Evolutionary conservation across 2,113 vertebrate genomes (phyloP), one percentile per base, ranked within the genome.

Genomic region (Serinus canaria): DNA sequence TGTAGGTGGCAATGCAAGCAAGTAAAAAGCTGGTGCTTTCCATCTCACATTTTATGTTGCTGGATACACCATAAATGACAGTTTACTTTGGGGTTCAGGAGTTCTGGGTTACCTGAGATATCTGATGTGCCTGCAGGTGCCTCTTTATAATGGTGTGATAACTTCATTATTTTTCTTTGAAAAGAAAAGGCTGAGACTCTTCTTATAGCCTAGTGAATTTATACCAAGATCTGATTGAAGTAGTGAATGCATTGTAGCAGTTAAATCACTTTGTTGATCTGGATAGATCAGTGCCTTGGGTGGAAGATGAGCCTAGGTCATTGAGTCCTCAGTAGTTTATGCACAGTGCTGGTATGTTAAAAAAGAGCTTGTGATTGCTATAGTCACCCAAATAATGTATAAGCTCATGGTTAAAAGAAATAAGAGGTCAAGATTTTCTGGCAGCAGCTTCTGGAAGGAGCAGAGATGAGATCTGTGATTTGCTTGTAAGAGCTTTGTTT

Each of bases 391-490:
- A 84, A 63, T 69, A 1, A 16, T 31, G 33, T 75, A 35, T 64
- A 75, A 37, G 19, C 39, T 52, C 73, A 24, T n/a, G 41, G 30
- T 37, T 89, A 31, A 73, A 90, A 92, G 41, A 76, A 92, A n/a
- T 41, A 75, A 67, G 35, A 86, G 58, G 30, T 90, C 58, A 60
- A 52, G 56, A 64, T 89, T 89, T 96, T 89, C 69, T 94, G 87
- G 69, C 73, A 87, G 41, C 50, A 62, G 15, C 39, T 77, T 90
- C 59, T 92, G 74, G 44, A 84, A 75, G 49, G 58, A 94, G 55
- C 27, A 68, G 52, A 75, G 30, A 30, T 0, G 55, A 96, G 73
- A 67, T 43, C 43, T 78, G 46, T 0, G 0, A 64, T 78, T 76
- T 39, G 27, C 47, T 91, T 39, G 21, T 72, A 76, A 78, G 74